Evolutionary conservation across 1,140 invertebrate species (phyloP).

Genomic region (Melanaphis sacchari): DNA sequence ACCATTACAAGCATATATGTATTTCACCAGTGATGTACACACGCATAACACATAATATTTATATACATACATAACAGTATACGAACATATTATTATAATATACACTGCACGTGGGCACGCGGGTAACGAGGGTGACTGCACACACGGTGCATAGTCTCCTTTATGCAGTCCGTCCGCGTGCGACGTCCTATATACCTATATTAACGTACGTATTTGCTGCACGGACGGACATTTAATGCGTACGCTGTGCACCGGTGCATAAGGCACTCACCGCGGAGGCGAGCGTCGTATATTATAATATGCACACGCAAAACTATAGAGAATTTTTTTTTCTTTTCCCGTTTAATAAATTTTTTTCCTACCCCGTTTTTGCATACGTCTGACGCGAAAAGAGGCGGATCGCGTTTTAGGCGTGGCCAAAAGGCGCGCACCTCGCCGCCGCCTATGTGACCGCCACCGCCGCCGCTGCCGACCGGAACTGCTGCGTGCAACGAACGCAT

Average conservation of each 20-base stretch:
- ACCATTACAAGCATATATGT: too few relatives aligned
- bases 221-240: not conserved
- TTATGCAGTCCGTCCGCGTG: not conserved
- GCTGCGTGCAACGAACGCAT: not conserved
- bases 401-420: constrained; percentile 51
- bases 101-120: not conserved
- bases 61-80: not conserved
- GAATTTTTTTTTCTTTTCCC: constrained; percentile 9
- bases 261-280: constrained; percentile 31
- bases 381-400: constrained; percentile 41
- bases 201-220: not conserved
- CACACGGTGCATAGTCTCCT: not conserved
- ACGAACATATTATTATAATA: too few relatives aligned
- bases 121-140: not conserved
- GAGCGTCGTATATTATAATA: not conserved
- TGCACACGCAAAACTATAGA: constrained; percentile 11
- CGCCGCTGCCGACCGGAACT: not conserved
- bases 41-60: too few relatives aligned
- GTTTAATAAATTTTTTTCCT: not conserved
- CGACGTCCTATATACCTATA: not conserved
- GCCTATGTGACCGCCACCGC: not conserved
- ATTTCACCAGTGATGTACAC: too few relatives aligned
- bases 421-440: constrained; percentile 30
- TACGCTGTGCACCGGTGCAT: constrained; percentile 25
- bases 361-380: not conserved